Base-by-base conservation (phyloP, 1,140 invertebrate genomes). In the Polyergus mexicanus region DNA sequence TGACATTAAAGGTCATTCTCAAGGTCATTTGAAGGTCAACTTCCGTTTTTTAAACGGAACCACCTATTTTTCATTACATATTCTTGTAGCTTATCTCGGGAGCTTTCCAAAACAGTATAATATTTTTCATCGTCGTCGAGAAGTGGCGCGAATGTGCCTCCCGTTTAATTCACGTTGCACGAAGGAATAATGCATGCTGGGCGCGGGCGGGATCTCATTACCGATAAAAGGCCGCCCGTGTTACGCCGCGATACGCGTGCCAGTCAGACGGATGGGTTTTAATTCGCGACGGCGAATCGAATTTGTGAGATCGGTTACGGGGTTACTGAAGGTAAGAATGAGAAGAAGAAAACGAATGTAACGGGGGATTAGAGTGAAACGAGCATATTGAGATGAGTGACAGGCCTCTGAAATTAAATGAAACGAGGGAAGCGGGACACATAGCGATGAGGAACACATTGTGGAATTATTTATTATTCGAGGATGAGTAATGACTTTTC, bases 121-220 rank as follows among this genome's bases (percentile, higher is more conserved):
- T n/a, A n/a, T 90, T 90, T 90, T 90, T 90, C 89, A 90, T 90
- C 86, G 66, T 19, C 72, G 54, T 35, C 44, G 68, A 86, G 89
- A 86, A 89, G 75, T 32, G 74, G 54, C 76, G 76, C 74, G 87
- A 1, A 32, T 2, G 83, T 76, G 85, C 74, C 88, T 84, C 32
- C 32, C 88, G 88, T 90, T 51, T 90, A 87, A 89, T 90, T 90
- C 88, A 89, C 85, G 85, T 71, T 71, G 38, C 88, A 47, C 58
- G 76, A 62, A 58, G 78, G 71, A 89, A 86, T 86, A 89, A 89
- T 62, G 75, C 83, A 74, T 85, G 85, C 75, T 85, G 77, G 5
- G 81, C 85, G 68, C 72, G 66, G 77, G 44, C 66, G 71, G 77
- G 54, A 89, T 89, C 85, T 89, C 85, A 80, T 89, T 89, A 86